Evolutionary conservation across 2,888 invertebrate genomes (phyloP), one percentile per base, ranked within the genome.

Genomic region (Cerastis leucographa): DNA sequence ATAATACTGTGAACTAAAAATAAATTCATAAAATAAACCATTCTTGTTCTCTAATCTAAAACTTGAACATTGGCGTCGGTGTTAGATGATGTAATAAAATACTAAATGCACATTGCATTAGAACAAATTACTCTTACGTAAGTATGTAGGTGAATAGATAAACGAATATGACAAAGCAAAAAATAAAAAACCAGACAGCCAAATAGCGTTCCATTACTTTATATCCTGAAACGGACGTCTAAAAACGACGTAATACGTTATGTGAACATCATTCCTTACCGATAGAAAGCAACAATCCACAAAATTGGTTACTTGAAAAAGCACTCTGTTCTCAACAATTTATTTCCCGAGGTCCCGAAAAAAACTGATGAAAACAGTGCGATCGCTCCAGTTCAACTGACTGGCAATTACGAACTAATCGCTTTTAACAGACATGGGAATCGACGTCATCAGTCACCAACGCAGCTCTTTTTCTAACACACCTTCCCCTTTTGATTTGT

Each of bases 351-450:
- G 71, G 78, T 80, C 69, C 81, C 78, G 66, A 84, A 85, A 85
- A 85, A 83, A 80, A 40, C 73, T n/a, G 84, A 86, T 81, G 79
- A 80, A 83, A 85, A 83, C 83, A 82, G 78, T 77, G 74, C 78
- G 74, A 85, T 81, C 78, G 76, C 81, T 83, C 54, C 69, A 80
- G 84, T 83, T 83, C 76, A 81, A 81, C 83, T 66, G 80, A 68
- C 79, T 81, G 71, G 80, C 82, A 88, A 89, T 88, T 85, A 90
- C 87, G 81, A 85, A 89, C 89, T 90, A 91, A 91, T 91, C 89
- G 89, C 84, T 89, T 89, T 85, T 89, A 91, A 91, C 89, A 88
- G 89, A 92, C 91, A 92, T 94, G 93, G 92, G 94, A 94, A 94
- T 90, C 87, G 75, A 86, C 89, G 87, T 89, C 89, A 92, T 93